Evolutionary conservation across 2,797 vertebrate species (phyloP).

Genomic region (Chaetodon trifasciatus): DNA sequence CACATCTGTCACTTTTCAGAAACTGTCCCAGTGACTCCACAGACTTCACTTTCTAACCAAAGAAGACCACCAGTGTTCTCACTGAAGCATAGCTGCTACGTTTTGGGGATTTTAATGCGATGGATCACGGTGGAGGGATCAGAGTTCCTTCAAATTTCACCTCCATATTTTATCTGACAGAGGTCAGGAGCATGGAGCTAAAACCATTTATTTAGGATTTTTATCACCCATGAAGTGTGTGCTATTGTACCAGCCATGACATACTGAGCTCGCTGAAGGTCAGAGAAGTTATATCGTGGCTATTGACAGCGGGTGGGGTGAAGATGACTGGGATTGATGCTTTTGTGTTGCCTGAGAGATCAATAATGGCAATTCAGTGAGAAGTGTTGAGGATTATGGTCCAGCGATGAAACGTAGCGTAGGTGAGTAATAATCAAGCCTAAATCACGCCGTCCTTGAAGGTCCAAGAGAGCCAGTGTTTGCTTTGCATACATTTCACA

Average conservation of each 20-base stretch:
- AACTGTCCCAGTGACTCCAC: not conserved
- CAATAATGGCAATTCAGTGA: constrained; percentile 33
- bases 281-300: constrained; percentile 3
- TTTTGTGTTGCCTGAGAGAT: constrained; percentile 28
- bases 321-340: constrained; percentile 42
- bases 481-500: not conserved
- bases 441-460: not conserved
- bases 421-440: not conserved
- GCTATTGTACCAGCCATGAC: constrained; percentile 9
- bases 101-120: too few species aligned
- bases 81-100: too few species aligned
- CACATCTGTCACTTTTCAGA: not conserved
- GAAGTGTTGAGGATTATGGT: constrained; percentile 12
- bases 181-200: not conserved
- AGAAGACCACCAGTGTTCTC: too few species aligned
- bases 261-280: constrained; percentile 39
- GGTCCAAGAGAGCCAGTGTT: not conserved
- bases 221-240: not conserved
- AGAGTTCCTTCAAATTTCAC: too few species aligned
- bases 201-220: not conserved
- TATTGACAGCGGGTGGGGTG: constrained; percentile 14
- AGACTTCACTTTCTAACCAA: not conserved
- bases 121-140: too few species aligned
- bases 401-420: not conserved
- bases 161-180: not conserved